phyloP scores from a whole-genome alignment of 2,113 vertebrate genomes.

The Peucedramus taeniatus region DNA sequence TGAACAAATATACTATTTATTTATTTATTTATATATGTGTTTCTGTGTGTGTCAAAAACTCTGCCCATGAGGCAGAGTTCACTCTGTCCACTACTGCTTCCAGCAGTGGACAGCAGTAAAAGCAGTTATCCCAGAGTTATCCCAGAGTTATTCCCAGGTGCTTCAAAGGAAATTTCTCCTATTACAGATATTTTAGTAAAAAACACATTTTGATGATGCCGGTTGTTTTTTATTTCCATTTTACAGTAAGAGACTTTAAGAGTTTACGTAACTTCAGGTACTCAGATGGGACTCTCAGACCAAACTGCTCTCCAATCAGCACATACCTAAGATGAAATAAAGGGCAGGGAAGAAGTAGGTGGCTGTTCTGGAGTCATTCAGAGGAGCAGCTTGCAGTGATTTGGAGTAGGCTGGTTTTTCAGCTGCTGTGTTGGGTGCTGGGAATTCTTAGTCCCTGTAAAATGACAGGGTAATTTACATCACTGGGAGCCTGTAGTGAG shows the following conservation, averaged over 20 bases:
- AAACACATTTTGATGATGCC: fast-evolving
- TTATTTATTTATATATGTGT: fast-evolving
- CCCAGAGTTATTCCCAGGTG: no score
- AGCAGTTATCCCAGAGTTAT: not conserved
- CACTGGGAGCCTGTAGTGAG: not conserved
- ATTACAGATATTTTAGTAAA: not conserved
- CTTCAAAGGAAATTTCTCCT: not conserved
- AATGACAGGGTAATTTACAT: not conserved
- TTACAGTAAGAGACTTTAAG: not conserved
- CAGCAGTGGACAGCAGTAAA: not conserved
- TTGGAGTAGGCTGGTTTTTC: not conserved
- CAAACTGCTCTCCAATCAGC: not conserved
- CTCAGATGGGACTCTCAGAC: not conserved
- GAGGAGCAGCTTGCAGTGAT: not conserved
- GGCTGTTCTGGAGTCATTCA: not conserved
- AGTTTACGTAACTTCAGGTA: not conserved
- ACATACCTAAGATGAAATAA: not conserved
- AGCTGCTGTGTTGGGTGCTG: not conserved
- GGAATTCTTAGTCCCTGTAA: not conserved
- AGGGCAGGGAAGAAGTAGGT: not conserved
- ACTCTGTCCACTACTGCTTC: no score
- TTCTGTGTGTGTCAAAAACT: not conserved
- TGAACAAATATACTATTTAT: not conserved
- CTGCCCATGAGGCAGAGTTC: not conserved
- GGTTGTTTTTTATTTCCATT: not conserved